Conservation (phyloP, 2,888 invertebrate genomes). For the Palloptera scutellata region DNA sequence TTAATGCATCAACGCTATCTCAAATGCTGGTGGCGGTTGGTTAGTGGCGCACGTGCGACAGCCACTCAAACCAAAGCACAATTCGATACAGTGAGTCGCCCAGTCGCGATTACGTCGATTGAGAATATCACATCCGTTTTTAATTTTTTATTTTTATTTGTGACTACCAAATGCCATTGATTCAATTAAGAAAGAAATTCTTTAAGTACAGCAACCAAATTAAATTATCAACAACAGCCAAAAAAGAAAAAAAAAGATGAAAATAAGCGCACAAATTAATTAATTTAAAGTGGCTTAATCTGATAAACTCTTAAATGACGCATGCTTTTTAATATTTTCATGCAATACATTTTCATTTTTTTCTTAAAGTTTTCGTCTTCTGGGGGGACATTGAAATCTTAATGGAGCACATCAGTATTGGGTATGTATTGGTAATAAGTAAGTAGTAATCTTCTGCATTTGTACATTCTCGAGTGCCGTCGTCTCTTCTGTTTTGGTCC, state of each 20-base stretch:
- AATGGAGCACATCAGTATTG: too few species aligned
- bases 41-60: slow-evolving; percentile 1
- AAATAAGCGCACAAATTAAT: slow-evolving; percentile 41
- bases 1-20: too few species aligned
- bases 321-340: slow-evolving; percentile 28
- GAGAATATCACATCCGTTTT: too few species aligned
- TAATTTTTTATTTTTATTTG: too few species aligned
- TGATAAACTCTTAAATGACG: slow-evolving; percentile 46
- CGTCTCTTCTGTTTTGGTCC: slow-evolving; percentile 22
- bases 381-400: too few species aligned
- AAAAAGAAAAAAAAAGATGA: slow-evolving; percentile 24
- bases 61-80: not conserved
- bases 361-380: not conserved
- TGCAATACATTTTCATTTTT: not conserved
- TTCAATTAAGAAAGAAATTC: too few species aligned
- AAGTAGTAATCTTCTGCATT: too few species aligned
- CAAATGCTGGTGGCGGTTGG: too few species aligned
- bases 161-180: too few species aligned
- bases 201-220: slow-evolving; percentile 11
- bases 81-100: not conserved
- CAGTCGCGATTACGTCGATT: not conserved
- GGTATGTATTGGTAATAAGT: too few species aligned
- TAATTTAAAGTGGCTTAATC: slow-evolving; percentile 48
- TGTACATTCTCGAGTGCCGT: slow-evolving; percentile 1
- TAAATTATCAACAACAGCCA: slow-evolving; percentile 19